Evolutionary conservation across 2,888 invertebrate species (phyloP).

Genomic region (Nomada fabriciana): DNA sequence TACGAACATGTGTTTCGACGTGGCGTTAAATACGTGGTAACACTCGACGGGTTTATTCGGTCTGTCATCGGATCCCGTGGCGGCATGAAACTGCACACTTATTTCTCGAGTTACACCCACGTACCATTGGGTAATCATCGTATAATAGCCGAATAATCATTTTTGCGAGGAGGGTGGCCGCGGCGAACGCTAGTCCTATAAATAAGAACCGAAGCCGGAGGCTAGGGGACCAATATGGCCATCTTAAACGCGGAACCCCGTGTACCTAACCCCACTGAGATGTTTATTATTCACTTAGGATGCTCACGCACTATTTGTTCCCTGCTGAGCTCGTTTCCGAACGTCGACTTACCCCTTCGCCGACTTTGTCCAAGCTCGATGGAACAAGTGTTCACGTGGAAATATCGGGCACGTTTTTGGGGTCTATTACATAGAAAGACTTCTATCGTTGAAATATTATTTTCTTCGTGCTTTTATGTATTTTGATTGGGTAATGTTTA

Average conservation of each 20-base stretch:
- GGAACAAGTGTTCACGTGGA: slow-evolving; percentile 34
- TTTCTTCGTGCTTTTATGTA: too few relatives aligned
- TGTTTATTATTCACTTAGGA: slow-evolving; percentile 80
- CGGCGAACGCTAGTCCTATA: slow-evolving; percentile 36
- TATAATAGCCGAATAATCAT: slow-evolving; percentile 83
- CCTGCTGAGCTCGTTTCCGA: slow-evolving; percentile 59
- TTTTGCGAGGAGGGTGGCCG: slow-evolving; percentile 40
- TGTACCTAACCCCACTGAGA: slow-evolving; percentile 72
- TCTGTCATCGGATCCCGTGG: slow-evolving; percentile 78
- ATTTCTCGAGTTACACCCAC: slow-evolving; percentile 82
- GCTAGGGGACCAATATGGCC: slow-evolving; percentile 80
- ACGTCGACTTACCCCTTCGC: slow-evolving; percentile 62
- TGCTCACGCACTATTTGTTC: slow-evolving; percentile 77
- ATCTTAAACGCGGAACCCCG: slow-evolving; percentile 71
- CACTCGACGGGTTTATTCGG: slow-evolving; percentile 75
- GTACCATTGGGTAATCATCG: slow-evolving; percentile 82
- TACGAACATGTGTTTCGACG: slow-evolving; percentile 76
- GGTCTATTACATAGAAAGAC: background rate
- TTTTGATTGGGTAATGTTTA: too few relatives aligned
- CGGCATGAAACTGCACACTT: slow-evolving; percentile 77
- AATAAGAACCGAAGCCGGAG: slow-evolving; percentile 73
- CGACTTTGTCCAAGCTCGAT: background rate
- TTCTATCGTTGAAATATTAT: background rate
- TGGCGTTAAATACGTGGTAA: slow-evolving; percentile 75
- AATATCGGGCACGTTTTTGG: slow-evolving; percentile 11